phyloP scores from a whole-genome alignment of 2,113 vertebrate species.

The Nycticebus coucang region DNA sequence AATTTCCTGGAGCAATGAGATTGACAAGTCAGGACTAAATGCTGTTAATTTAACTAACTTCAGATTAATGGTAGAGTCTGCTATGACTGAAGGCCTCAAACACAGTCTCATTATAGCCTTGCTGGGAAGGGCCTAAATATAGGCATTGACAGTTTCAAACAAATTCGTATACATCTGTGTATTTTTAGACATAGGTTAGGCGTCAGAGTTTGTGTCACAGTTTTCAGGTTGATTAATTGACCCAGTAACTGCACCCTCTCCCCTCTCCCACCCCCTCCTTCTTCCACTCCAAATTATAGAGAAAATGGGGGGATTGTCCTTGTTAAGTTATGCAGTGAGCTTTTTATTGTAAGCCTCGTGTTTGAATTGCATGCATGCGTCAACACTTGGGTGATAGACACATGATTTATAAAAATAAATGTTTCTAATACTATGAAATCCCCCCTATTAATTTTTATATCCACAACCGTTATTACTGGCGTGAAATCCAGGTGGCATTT shows the following conservation, averaged over 20 bases:
- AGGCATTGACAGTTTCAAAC: conserved; percentile 89
- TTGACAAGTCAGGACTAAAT: conserved; percentile 92
- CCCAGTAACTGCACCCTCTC: conserved; percentile 85
- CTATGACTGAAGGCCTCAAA: conserved; percentile 87
- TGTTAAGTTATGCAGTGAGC: conserved; percentile 76
- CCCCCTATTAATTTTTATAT: conserved; percentile 82
- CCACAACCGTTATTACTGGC: conserved; percentile 77
- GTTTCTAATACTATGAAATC: conserved; percentile 81
- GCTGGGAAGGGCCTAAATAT: conserved; percentile 90
- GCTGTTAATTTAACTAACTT: conserved; percentile 94
- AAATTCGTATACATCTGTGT: conserved; percentile 88
- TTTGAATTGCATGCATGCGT: conserved; percentile 80
- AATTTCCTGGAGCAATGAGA: conserved; percentile 92
- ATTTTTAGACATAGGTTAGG: conserved; percentile 89
- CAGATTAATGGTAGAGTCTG: conserved; percentile 91
- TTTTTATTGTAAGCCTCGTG: conserved; percentile 78
- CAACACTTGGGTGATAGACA: conserved; percentile 78
- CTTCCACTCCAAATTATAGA: conserved; percentile 79
- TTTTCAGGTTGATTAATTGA: conserved; percentile 90
- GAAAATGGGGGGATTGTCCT: conserved; percentile 83
- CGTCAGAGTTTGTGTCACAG: conserved; percentile 89
- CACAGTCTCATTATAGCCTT: conserved; percentile 93
- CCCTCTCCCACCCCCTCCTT: conserved; percentile 67
- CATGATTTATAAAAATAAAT: conserved; percentile 82
- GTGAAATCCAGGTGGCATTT: conserved; percentile 81